A percentile compares a stretch with the other conserved stretches of the same genome.
Conservation (phyloP, 2,797 vertebrate species). For the Lophotriccus pileatus region DNA sequence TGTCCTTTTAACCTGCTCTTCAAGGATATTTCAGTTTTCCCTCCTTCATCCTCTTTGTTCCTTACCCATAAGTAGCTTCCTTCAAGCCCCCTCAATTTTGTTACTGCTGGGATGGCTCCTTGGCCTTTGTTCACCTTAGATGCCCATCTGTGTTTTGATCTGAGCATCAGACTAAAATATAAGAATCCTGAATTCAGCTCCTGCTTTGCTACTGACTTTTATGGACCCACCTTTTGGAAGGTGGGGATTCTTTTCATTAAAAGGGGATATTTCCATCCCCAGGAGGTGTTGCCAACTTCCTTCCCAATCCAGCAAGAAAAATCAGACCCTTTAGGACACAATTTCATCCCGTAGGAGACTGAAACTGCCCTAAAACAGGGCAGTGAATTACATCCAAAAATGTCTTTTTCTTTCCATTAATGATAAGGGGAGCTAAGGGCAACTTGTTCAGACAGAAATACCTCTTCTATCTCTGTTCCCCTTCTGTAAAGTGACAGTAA, state of each 20-base stretch:
- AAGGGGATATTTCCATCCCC: neutral
- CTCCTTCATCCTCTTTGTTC: neutral
- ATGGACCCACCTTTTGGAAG: neutral
- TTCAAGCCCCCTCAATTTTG: neutral
- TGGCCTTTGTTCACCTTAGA: neutral
- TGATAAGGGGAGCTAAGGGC: neutral
- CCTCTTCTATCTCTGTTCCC: neutral
- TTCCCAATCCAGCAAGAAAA: neutral
- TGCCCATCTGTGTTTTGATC: neutral
- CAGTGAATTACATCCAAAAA: neutral
- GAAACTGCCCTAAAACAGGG: neutral
- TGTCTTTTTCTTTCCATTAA: neutral
- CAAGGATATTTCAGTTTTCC: neutral
- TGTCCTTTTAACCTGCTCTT: neutral
- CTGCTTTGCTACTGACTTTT: neutral
- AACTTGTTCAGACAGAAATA: neutral
- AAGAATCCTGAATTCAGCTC: neutral
- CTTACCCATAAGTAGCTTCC: neutral
- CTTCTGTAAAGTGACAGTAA: neutral
- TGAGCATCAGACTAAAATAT: neutral
- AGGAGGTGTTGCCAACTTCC: neutral
- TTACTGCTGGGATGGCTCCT: neutral
- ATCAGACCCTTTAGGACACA: neutral
- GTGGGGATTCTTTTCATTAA: neutral
- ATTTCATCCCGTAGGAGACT: neutral